These are phyloP conservation scores for Metaphire vulgaris DNA, from an alignment of 1,140 invertebrate species.

Conservation along the genomic window DNA sequence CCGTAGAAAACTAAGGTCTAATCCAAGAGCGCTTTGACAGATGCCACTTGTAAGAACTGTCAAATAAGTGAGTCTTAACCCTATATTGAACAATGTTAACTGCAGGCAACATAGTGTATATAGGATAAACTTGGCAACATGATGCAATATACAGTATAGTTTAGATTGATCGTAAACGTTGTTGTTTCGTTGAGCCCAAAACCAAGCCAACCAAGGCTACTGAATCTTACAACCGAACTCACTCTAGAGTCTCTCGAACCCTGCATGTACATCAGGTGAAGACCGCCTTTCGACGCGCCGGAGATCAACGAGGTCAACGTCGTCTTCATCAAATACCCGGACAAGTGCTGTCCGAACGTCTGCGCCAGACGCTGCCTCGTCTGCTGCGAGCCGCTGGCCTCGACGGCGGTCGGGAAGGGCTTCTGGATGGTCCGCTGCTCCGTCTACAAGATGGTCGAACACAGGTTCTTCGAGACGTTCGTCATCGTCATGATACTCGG, in stretches of 20 bases:
- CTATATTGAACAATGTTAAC: no score
- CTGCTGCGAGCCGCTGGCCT: constrained; percentile 20
- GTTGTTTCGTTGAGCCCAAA: no score
- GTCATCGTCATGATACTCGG: constrained; percentile 96
- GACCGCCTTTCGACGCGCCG: constrained; percentile 7
- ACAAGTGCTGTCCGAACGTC: constrained; percentile 72
- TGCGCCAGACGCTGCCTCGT: constrained; percentile 15
- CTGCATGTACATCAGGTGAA: not conserved
- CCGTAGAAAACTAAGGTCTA: no score
- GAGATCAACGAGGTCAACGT: constrained; percentile 46
- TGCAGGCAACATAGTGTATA: no score
- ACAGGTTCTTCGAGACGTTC: constrained; percentile 98
- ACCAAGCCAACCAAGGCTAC: no score
- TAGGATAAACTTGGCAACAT: no score
- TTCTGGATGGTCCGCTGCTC: constrained; percentile 86
- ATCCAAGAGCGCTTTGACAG: no score
- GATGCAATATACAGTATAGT: no score
- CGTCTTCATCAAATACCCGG: constrained; percentile 61
- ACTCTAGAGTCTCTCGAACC: not conserved
- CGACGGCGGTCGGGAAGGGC: constrained; percentile 78
- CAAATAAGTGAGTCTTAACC: no score
- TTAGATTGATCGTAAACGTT: no score
- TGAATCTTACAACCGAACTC: no score
- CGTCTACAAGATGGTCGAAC: constrained; percentile 90
- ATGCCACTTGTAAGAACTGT: no score